Conservation (phyloP, 2,113 vertebrate genomes). For the Anoplopoma fimbria region DNA sequence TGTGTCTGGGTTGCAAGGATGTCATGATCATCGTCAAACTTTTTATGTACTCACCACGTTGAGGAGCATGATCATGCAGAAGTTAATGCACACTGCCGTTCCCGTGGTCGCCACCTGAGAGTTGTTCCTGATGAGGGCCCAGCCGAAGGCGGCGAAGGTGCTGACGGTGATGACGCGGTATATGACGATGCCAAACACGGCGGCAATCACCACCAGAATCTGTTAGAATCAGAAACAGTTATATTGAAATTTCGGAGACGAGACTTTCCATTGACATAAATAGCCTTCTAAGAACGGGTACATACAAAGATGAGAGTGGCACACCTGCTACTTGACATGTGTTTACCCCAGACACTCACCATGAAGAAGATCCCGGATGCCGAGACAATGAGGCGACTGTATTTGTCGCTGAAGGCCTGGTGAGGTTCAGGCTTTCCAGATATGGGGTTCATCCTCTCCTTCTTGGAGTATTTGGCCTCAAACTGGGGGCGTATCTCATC, state of each 20-base stretch:
- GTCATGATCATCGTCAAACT: background rate
- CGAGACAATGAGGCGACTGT: conserved; percentile 93
- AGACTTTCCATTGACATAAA: background rate
- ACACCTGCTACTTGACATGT: background rate
- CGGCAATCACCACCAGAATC: conserved; percentile 95
- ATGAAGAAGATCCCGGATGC: conserved; percentile 97
- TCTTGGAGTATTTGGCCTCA: conserved; percentile 96
- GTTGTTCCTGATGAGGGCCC: conserved; percentile 96
- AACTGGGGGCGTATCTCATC: conserved; percentile 97
- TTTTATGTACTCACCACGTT: conserved; percentile 89
- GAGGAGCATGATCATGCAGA: conserved; percentile 96
- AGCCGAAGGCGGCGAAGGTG: conserved; percentile 94
- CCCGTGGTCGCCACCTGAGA: conserved; percentile 97
- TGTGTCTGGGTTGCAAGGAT: background rate
- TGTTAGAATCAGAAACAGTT: no score
- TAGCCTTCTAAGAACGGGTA: background rate
- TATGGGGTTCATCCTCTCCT: conserved; percentile 93
- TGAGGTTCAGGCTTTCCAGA: conserved; percentile 95
- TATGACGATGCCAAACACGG: conserved; percentile 95
- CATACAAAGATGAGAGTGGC: background rate
- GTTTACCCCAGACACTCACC: conserved; percentile 79
- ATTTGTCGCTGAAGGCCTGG: conserved; percentile 95
- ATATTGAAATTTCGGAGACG: no score
- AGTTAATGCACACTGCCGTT: conserved; percentile 97
- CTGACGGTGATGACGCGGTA: conserved; percentile 96